phyloP scores from a whole-genome alignment of 2,888 invertebrate genomes.

The Sabellastarte sp. region DNA sequence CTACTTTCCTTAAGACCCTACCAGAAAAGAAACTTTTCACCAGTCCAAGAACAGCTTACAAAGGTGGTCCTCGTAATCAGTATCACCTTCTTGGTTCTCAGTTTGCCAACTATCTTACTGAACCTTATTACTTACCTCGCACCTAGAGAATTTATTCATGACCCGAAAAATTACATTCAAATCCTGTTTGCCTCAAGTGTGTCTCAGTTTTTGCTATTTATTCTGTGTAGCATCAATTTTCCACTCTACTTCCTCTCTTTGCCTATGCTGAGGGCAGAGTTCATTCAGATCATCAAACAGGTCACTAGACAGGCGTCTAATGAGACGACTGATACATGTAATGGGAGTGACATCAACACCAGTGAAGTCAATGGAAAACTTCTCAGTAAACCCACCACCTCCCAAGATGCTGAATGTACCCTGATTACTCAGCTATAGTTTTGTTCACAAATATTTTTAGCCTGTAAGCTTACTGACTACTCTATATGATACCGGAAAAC shows the following conservation, averaged over 20 bases:
- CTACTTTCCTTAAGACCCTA: conserved; percentile 27
- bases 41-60: conserved; percentile 27
- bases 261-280: not conserved
- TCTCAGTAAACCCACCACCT: not conserved
- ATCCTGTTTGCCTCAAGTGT: not conserved
- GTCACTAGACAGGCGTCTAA: too few species aligned
- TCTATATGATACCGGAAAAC: too few species aligned
- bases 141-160: not conserved
- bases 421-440: too few species aligned
- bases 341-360: not conserved
- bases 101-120: conserved; percentile 29
- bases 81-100: conserved; percentile 33
- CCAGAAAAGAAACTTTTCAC: conserved; percentile 13
- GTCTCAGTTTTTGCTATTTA: not conserved
- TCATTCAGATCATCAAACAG: too few species aligned
- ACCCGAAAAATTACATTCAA: too few species aligned
- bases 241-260: not conserved
- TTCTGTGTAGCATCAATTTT: not conserved
- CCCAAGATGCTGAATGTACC: too few species aligned
- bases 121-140: conserved; percentile 11
- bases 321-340: too few species aligned
- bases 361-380: not conserved
- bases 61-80: conserved; percentile 32
- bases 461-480: too few species aligned
- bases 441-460: too few species aligned